Evolutionary conservation across 2,113 vertebrate species (phyloP).

Genomic region (Gymnocephalus cernua): DNA sequence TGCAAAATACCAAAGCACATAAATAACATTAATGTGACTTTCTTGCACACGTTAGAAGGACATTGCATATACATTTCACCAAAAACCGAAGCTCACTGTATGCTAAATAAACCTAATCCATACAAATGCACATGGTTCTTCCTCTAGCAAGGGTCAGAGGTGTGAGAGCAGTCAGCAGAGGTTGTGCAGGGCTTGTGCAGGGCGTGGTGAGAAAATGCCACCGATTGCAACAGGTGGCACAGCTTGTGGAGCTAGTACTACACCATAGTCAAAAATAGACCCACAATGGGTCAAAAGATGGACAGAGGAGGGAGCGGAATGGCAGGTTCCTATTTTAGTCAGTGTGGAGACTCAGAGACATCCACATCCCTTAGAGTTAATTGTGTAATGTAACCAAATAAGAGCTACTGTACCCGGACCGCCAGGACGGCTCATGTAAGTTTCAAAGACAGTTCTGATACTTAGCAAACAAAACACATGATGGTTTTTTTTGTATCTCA

Average conservation of each 20-base stretch:
- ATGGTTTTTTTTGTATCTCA: background rate
- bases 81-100: background rate
- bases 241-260: conserved; percentile 59
- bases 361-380: conserved; percentile 28
- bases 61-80: background rate
- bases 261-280: conserved; percentile 78
- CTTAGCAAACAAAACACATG: background rate
- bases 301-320: conserved; percentile 65
- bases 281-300: conserved; percentile 80
- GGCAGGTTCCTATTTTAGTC: conserved; percentile 76
- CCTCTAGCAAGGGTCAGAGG: conserved; percentile 16
- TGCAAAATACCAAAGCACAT: background rate
- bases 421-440: background rate
- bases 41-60: background rate
- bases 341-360: conserved; percentile 52
- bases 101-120: background rate
- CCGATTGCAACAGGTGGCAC: conserved; percentile 80
- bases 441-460: background rate
- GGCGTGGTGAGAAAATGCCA: conserved; percentile 59
- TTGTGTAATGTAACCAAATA: background rate
- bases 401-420: background rate
- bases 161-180: conserved; percentile 40
- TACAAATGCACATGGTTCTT: background rate
- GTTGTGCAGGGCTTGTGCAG: conserved; percentile 40
- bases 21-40: background rate